Base-by-base conservation (phyloP, 2,888 invertebrate species). In the Diachrysia chrysitis region DNA sequence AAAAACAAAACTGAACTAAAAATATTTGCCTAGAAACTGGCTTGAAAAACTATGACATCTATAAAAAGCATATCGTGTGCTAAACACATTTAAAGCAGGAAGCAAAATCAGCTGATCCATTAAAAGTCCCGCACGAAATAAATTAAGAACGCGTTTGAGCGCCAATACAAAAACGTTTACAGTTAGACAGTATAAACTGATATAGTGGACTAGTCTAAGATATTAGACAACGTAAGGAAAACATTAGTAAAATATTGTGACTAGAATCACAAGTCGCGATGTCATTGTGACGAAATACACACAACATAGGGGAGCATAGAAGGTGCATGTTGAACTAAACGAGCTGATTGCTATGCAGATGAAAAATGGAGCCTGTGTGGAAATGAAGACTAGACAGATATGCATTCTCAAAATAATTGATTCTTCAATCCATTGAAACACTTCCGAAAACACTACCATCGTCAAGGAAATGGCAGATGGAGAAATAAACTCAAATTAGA, bases 191-290 rank as follows among this genome's bases (percentile, higher is more conserved):
- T 19, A 58, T 23, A 69, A 62, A n/a, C 21, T 16, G 51, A 62
- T 51, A 64, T 14, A 74, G 64, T 55, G 65, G 32, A 59, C 53
- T 51, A 58, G n/a, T 14, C 14, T 53, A 46, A n/a, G n/a, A n/a
- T 55, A 71, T 71, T 14, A 46, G 29, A 65, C 16, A 25, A 53
- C 48, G 29, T 48, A n/a, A 55, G 21, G n/a, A n/a, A 46, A 55
- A 62, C 46, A 62, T 55, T 64, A 25, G 58, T 23, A 37, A 57
- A 66, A 63, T 42, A 42, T 58, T 62, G 55, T 61, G 74, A 71
- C 61, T 58, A 56, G 71, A 76, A 58, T 67, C 56, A 76, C 59
- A 71, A 71, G 29, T 58, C 51, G 51, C 42, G 16, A n/a, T 14
- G 23, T 21, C 46, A 61, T 53, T 56, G 63, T 71, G 66, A 66